Evolutionary conservation across 2,113 vertebrate genomes (phyloP).

Genomic region (Cariama cristata): DNA sequence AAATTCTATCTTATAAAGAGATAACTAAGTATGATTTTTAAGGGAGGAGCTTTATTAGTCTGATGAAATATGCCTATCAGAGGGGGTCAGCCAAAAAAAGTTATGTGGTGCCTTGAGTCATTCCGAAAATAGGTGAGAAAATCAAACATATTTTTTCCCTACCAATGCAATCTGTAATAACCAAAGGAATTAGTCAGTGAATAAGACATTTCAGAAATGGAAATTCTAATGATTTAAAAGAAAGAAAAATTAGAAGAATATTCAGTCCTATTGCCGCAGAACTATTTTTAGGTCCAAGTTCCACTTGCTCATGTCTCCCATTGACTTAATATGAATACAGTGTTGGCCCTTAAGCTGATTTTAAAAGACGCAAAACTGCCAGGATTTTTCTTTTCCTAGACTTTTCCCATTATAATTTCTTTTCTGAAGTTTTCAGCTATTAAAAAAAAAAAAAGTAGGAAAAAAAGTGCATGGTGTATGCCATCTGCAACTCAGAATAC

Average conservation of each 20-base stretch:
- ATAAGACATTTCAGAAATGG: neutral
- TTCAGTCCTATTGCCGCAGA: neutral
- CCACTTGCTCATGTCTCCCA: neutral
- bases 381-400: neutral
- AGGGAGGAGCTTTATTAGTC: neutral
- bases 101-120: neutral
- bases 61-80: neutral
- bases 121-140: neutral
- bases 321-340: neutral
- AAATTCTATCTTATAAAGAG: neutral
- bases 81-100: neutral
- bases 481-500: neutral
- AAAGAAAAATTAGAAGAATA: neutral
- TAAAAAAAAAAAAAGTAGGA: neutral
- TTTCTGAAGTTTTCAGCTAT: neutral
- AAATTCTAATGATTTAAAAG: neutral
- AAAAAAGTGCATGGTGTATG: neutral
- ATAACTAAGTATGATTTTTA: neutral
- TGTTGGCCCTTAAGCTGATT: neutral
- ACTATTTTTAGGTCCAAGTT: neutral
- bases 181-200: neutral
- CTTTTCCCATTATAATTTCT: neutral
- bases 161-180: neutral
- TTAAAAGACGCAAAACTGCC: neutral
- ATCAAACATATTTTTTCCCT: neutral